These are phyloP conservation scores for Darevskia nairensis DNA, from an alignment of 2,797 vertebrate species.

Conservation along the genomic window DNA sequence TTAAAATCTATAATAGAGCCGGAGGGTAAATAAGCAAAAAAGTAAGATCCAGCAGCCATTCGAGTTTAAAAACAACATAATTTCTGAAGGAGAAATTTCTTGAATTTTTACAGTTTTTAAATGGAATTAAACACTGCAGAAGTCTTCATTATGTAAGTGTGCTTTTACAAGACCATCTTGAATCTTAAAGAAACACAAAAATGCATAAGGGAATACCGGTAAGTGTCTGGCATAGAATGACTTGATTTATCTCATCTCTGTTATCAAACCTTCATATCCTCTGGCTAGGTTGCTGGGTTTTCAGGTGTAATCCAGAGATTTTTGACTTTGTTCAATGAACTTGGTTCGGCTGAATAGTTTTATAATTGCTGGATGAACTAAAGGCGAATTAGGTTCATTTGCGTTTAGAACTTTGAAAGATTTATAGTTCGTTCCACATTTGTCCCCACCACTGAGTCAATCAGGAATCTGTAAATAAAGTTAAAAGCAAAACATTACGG, in stretches of 20 bases:
- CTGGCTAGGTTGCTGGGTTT: not conserved
- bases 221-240: constrained; percentile 5
- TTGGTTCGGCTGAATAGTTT: too few species aligned
- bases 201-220: constrained; percentile 20
- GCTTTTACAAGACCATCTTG: constrained; percentile 53
- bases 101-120: not conserved
- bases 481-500: too few species aligned
- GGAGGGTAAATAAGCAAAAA: constrained; percentile 77
- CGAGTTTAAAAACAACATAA: constrained; percentile 69
- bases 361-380: too few species aligned
- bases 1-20: constrained; percentile 73
- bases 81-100: constrained; percentile 22
- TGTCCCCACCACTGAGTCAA: too few species aligned
- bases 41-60: constrained; percentile 77
- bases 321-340: too few species aligned
- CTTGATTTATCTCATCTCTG: not conserved
- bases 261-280: not conserved
- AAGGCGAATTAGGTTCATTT: too few species aligned
- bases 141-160: not conserved
- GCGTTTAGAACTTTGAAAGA: too few species aligned
- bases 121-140: constrained; percentile 43
- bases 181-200: not conserved
- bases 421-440: too few species aligned
- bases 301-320: too few species aligned
- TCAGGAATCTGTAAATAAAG: too few species aligned